Percentiles rank a stretch among this genome's conserved stretches.
Evolutionary conservation across 2,113 vertebrate species (phyloP).

Genomic region (Cryptotis parvus): DNA sequence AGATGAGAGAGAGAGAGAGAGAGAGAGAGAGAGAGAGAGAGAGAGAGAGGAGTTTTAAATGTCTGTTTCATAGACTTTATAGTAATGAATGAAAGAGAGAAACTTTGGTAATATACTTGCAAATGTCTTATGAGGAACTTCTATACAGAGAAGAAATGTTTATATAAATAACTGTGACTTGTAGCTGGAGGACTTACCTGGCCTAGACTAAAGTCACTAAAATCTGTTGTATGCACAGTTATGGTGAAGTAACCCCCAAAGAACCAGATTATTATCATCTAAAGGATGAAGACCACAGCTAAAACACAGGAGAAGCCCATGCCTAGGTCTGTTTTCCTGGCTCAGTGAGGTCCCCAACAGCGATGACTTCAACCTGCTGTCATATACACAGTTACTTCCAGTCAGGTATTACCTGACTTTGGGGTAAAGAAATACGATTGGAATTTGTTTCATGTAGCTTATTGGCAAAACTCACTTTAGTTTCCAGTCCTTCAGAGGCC

Average conservation of each 20-base stretch:
- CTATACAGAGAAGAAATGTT: not conserved
- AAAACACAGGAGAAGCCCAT: not conserved
- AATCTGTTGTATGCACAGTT: not conserved
- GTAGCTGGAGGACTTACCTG: not conserved
- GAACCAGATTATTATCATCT: slow-evolving; percentile 1
- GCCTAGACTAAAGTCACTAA: not conserved
- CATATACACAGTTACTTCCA: too few species aligned
- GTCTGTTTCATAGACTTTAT: not conserved
- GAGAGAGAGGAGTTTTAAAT: not conserved
- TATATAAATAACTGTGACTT: not conserved
- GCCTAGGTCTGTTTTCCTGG: not conserved
- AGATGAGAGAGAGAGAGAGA: too few species aligned
- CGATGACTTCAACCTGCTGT: not conserved
- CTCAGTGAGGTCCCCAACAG: not conserved
- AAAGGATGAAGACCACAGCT: not conserved
- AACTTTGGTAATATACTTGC: not conserved
- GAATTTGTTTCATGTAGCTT: not conserved
- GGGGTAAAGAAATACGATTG: not conserved
- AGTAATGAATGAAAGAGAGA: not conserved
- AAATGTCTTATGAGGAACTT: not conserved
- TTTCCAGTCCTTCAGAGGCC: not conserved
- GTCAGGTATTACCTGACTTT: not conserved
- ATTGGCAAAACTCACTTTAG: not conserved
- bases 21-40: too few species aligned
- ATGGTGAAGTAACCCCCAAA: not conserved